Percentiles rank a stretch among this genome's conserved stretches.
Evolutionary conservation across 2,113 vertebrate species (phyloP).

Genomic region (Lycaon pictus): DNA sequence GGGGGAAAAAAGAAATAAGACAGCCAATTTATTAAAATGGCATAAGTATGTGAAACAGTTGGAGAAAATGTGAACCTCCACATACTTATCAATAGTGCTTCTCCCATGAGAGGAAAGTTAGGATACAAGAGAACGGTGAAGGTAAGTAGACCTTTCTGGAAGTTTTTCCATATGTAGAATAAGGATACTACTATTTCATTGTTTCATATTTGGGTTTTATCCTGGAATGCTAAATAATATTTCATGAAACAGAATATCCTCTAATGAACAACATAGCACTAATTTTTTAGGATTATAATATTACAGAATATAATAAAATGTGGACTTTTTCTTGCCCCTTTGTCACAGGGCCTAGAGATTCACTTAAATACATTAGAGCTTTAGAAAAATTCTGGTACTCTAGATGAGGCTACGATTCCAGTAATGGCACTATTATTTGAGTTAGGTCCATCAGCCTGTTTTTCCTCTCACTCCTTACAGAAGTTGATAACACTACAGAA

Average conservation of each 20-base stretch:
- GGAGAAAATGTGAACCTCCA: neutral
- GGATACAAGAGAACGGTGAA: neutral
- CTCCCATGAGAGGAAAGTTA: neutral
- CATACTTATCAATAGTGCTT: neutral
- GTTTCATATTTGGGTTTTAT: conserved; percentile 41
- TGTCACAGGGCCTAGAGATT: neutral
- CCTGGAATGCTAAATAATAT: neutral
- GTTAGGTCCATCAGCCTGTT: neutral
- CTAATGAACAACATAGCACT: neutral
- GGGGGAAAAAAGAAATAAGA: neutral
- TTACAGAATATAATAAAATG: neutral
- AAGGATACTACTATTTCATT: neutral
- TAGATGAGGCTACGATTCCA: neutral
- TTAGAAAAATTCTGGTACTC: neutral
- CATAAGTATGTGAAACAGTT: neutral
- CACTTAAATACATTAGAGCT: neutral
- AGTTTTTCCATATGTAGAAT: conserved; percentile 7
- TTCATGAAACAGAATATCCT: conserved; percentile 53
- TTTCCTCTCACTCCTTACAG: conserved; percentile 9
- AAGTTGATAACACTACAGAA: neutral
- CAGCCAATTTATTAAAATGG: neutral
- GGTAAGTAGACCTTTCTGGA: neutral
- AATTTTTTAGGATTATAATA: neutral
- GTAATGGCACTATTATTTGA: neutral
- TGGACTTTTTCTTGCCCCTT: neutral